These are phyloP conservation scores for Gorsachius goisagi DNA, from an alignment of 2,113 vertebrate species.

Conservation along the genomic window DNA sequence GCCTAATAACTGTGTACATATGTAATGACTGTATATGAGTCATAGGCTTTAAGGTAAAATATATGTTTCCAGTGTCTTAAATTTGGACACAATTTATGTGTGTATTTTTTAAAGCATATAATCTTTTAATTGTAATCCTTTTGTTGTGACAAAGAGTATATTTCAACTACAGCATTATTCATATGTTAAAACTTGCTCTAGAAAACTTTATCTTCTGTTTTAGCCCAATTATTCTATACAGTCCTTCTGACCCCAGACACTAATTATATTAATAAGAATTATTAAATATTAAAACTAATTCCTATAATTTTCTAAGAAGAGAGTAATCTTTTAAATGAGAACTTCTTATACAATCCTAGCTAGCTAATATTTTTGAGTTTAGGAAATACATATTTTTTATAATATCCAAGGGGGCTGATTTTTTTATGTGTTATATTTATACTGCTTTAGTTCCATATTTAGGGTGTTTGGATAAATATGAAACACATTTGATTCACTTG, in stretches of 20 bases:
- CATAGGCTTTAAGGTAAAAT: not conserved
- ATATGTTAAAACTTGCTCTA: not conserved
- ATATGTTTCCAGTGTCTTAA: not conserved
- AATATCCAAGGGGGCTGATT: not conserved
- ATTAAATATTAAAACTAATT: not conserved
- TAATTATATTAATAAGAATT: not conserved
- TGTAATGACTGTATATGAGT: not conserved
- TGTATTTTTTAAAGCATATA: not conserved
- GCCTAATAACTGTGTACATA: not conserved
- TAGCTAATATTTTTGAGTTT: not conserved
- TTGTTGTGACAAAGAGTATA: not conserved
- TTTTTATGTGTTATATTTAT: not conserved
- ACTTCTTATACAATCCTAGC: not conserved
- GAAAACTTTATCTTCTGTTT: not conserved
- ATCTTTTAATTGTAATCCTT: not conserved
- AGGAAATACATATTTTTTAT: not conserved
- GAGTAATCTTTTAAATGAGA: not conserved
- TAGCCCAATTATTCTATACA: not conserved
- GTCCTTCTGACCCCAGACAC: not conserved
- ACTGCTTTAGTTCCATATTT: not conserved
- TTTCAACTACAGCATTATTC: not conserved
- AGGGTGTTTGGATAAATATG: not conserved
- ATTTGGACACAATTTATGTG: not conserved
- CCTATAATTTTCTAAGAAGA: not conserved
- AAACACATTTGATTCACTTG: not conserved